Base-by-base conservation (phyloP, 2,888 invertebrate genomes). In the Orthosia gothica region DNA sequence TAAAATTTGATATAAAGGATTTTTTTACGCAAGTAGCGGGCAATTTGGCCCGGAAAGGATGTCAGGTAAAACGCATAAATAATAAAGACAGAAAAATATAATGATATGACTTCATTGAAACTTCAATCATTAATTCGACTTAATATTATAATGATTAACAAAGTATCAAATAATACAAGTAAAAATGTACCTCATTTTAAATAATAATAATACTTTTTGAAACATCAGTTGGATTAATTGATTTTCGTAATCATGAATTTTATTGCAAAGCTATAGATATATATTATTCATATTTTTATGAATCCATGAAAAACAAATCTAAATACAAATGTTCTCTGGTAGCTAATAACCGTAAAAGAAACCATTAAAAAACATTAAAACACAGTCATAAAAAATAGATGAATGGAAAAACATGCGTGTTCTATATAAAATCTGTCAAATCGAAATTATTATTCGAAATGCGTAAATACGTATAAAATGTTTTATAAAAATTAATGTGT, bases 331-430 rank as follows among this genome's bases (percentile, higher is more conserved):
- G 58, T 47, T 70, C 20, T 68, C n/a, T 76, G 52, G 71, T 77
- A 74, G 74, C 74, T 67, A 49, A 72, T 76, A 77, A 81, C 73
- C 87, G 71, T 87, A 72, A 87, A 78, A 64, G 45, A 69, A 72
- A 63, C 50, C 20, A 74, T 69, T 57, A 59, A 67, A 70, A 57
- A 70, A 73, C 65, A 78, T 70, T 55, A 64, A 78, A 76, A 79
- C 62, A 70, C 15, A 55, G 40, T 66, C 75, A 70, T 84, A 82
- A 77, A 84, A 69, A 57, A 68, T 12, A 54, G 20, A 76, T 78
- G 58, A 85, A 76, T 63, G 74, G 63, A 81, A 75, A 70, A 64
- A 69, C 16, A 47, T 52, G 12, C 26, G 57, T 20, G 26, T 59
- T 55, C 18, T 63, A 23, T 50, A 52, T 5, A 74, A 72, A 66